These are phyloP conservation scores for Alca torda DNA, from an alignment of 2,797 vertebrate genomes.

Conservation along the genomic window DNA sequence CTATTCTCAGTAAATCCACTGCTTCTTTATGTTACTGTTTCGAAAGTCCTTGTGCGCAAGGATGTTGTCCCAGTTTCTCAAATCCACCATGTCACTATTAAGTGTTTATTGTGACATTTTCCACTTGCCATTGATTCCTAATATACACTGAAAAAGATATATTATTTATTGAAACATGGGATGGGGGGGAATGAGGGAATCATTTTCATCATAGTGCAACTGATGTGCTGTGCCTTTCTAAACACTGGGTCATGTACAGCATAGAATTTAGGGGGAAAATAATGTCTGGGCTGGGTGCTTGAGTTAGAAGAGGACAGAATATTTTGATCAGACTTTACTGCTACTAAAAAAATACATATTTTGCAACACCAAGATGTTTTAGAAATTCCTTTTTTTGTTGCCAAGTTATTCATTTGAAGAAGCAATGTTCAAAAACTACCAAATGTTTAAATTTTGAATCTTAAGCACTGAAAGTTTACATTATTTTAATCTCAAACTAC, in stretches of 20 bases:
- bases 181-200: neutral
- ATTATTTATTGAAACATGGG: neutral
- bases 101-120: neutral
- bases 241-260: neutral
- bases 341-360: neutral
- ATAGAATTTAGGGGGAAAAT: neutral
- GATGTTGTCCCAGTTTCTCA: neutral
- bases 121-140: neutral
- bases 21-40: neutral
- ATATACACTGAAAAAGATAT: neutral
- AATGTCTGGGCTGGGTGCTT: neutral
- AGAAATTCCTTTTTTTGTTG: neutral
- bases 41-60: neutral
- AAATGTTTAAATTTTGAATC: slow-evolving; percentile 5
- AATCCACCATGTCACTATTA: neutral
- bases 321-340: neutral
- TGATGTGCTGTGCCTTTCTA: neutral
- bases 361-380: neutral
- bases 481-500: neutral
- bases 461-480: neutral
- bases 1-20: neutral
- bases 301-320: neutral
- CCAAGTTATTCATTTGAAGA: neutral
- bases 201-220: neutral
- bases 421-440: neutral